Conservation (phyloP, 2,888 invertebrate species). For the Odontocerum albicorne region DNA sequence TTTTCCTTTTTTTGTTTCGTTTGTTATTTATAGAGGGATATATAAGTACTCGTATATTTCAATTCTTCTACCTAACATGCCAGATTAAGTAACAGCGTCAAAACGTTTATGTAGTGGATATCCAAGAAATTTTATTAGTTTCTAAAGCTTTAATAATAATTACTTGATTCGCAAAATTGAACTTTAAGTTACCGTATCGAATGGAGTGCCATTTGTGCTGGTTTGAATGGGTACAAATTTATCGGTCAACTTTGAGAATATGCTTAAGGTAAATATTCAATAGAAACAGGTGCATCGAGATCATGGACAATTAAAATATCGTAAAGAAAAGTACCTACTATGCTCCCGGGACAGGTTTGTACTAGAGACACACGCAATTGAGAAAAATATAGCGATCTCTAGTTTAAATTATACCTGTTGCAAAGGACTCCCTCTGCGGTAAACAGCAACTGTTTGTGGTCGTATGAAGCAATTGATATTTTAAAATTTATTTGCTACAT, state of each 20-base stretch:
- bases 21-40: too few species aligned
- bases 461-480: constrained; percentile 5
- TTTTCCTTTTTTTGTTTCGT: too few species aligned
- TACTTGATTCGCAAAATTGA: too few species aligned
- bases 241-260: neutral
- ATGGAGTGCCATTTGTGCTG: too few species aligned
- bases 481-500: constrained; percentile 4
- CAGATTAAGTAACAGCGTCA: too few species aligned
- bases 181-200: too few species aligned
- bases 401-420: constrained; percentile 2
- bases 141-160: too few species aligned
- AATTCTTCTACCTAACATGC: too few species aligned
- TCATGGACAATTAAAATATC: constrained; percentile 9
- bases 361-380: neutral
- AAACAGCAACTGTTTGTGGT: neutral
- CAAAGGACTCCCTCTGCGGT: neutral
- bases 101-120: too few species aligned
- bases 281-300: constrained; percentile 1
- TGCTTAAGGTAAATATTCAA: constrained; percentile 9
- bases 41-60: too few species aligned
- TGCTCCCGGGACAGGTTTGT: neutral
- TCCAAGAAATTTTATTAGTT: too few species aligned
- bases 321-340: constrained; percentile 3
- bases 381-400: too few species aligned
- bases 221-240: constrained; percentile 4